phyloP scores from a whole-genome alignment of 92 coral and sea anemone species.

The Epizoanthus rinbou region DNA sequence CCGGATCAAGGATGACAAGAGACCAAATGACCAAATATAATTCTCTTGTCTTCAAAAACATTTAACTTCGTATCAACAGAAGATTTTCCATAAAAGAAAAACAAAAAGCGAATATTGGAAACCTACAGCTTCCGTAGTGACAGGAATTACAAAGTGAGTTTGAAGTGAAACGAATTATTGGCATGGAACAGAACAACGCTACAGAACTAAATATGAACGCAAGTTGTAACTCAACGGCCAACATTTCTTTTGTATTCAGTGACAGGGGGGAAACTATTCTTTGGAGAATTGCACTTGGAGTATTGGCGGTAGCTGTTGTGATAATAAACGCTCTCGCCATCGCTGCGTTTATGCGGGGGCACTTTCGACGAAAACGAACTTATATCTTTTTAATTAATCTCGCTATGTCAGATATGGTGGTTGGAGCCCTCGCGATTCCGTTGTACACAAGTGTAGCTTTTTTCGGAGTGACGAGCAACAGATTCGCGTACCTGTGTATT shows the following conservation, averaged over 20 bases:
- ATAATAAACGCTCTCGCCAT: conserved; percentile 48
- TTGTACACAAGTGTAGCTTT: conserved; percentile 41
- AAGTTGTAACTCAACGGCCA: too few species aligned
- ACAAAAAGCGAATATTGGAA: conserved; percentile 2
- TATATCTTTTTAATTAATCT: conserved; percentile 48
- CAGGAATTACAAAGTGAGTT: not conserved
- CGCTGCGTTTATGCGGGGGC: conserved; percentile 41
- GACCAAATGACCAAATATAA: not conserved
- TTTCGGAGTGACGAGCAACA: conserved; percentile 16
- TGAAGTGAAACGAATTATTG: too few species aligned
- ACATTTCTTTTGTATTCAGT: not conserved
- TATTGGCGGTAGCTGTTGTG: conserved; percentile 33
- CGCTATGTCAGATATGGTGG: conserved; percentile 49
- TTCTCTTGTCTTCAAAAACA: not conserved
- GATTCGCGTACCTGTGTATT: conserved; percentile 19
- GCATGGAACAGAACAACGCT: not conserved
- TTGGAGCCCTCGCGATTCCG: conserved; percentile 62
- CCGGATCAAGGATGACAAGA: conserved; percentile 29
- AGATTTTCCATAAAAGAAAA: not conserved
- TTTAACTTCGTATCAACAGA: not conserved
- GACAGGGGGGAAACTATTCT: not conserved
- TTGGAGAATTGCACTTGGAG: conserved; percentile 45
- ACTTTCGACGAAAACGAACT: conserved; percentile 36
- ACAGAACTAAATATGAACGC: not conserved
- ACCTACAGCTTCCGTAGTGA: not conserved